Evolutionary conservation across 1,140 invertebrate genomes (phyloP), one percentile per base, ranked within the genome.

Genomic region (Caenorhabditis inopinata): DNA sequence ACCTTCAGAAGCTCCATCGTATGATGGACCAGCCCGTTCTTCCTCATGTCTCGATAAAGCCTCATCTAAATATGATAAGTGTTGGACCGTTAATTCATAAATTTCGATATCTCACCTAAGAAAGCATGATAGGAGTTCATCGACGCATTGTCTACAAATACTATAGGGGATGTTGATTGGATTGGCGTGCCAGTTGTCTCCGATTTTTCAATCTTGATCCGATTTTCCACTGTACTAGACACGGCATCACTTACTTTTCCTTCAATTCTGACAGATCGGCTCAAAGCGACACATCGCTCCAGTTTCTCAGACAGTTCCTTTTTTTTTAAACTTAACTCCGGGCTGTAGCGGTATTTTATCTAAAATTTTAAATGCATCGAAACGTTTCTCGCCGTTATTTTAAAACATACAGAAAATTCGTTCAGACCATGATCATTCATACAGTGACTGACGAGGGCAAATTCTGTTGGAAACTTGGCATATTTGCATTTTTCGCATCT

Each of bases 401-500:
- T 5, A 32, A 14, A 32, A 49, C 58, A 62, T 58, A 84, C 83
- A 75, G 48, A 84, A 27, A 84, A 84, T n/a, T 84, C 83, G 7
- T 29, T 23, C 16, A 81, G 18, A 16, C 78, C 74, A 75, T 84
- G 83, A 32, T 84, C 83, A 7, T 68, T 73, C n/a, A 58, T 29
- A 49, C 83, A 84, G 29, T 84, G 83, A 5, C 25, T 74, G n/a
- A 48, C 48, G 11, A 84, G 48, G 21, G 83, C 83, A 27, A 32
- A 84, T 53, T 84, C 83, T 4, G 83, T 84, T 4, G 83, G 78
- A 48, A 84, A 84, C 53, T 80, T 84, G 2, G 83, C 83, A 42
- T 81, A 84, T 16, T 68, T 58, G 47, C 83, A 84, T 49, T 80
- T 83, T 46, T 84, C 83, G 45, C 83, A 84, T 78, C 83, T 83